A percentile compares a stretch with the other conserved stretches of the same genome.
Evolutionary conservation across 2,113 vertebrate genomes (phyloP).

Genomic region (Lanius ludovicianus): DNA sequence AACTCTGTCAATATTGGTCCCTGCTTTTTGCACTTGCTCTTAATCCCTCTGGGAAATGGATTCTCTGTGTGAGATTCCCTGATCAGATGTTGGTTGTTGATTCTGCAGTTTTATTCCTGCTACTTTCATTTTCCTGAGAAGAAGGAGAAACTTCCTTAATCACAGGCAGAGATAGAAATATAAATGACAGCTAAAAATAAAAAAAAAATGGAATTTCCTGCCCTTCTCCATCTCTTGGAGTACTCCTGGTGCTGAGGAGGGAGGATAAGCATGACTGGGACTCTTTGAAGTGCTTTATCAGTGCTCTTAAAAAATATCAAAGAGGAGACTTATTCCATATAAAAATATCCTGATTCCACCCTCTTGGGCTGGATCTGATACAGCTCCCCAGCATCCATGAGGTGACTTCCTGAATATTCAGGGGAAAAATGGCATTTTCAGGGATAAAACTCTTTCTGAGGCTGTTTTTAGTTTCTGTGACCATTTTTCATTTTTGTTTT

Average conservation of each 20-base stretch:
- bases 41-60: constrained; percentile 7
- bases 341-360: neutral
- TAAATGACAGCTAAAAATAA: neutral
- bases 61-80: neutral
- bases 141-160: constrained; percentile 20
- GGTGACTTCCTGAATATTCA: neutral
- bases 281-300: constrained; percentile 23
- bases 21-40: neutral
- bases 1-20: neutral
- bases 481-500: neutral
- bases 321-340: neutral
- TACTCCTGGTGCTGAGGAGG: neutral
- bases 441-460: neutral
- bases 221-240: neutral
- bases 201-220: neutral
- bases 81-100: neutral
- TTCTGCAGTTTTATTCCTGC: constrained; percentile 3
- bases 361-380: neutral
- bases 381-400: neutral
- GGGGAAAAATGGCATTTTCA: neutral
- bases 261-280: neutral
- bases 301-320: neutral
- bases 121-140: neutral
- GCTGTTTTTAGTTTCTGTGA: rapidly evolving
- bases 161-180: neutral